A percentile compares a stretch with the other conserved stretches of the same genome.
These are phyloP conservation scores for Umimayanthus chanpuru DNA, from an alignment of 92 coral and sea anemone genomes.

Conservation along the genomic window DNA sequence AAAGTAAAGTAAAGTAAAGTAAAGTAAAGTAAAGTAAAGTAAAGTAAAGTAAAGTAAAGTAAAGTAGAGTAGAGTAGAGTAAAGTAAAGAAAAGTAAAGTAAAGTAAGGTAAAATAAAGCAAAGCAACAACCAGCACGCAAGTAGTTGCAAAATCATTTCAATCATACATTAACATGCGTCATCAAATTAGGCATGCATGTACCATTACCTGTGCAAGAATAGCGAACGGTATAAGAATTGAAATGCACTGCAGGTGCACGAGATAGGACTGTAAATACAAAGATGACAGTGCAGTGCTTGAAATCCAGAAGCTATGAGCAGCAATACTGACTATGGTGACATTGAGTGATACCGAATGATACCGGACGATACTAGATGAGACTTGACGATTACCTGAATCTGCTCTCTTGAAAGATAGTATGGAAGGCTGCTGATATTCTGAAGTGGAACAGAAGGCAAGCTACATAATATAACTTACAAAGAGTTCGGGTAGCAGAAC, in stretches of 20 bases:
- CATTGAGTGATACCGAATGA: background rate
- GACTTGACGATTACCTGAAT: constrained; percentile 9
- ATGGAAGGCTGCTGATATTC: constrained; percentile 37
- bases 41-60: no score
- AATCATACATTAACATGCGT: background rate
- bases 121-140: no score
- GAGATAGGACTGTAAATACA: background rate
- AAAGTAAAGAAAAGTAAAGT: no score
- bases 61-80: no score
- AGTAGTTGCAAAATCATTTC: background rate
- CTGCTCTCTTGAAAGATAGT: constrained; percentile 21
- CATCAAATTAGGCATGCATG: background rate
- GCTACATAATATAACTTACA: background rate
- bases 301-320: background rate
- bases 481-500: background rate
- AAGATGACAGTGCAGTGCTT: background rate
- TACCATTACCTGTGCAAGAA: background rate
- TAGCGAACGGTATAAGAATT: background rate
- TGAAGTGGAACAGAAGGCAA: constrained; percentile 26
- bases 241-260: background rate
- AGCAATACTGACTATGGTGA: background rate
- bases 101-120: no score
- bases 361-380: background rate
- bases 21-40: no score
- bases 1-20: no score